Conservation (phyloP, 1,140 invertebrate genomes). For the Myzus persicae region DNA sequence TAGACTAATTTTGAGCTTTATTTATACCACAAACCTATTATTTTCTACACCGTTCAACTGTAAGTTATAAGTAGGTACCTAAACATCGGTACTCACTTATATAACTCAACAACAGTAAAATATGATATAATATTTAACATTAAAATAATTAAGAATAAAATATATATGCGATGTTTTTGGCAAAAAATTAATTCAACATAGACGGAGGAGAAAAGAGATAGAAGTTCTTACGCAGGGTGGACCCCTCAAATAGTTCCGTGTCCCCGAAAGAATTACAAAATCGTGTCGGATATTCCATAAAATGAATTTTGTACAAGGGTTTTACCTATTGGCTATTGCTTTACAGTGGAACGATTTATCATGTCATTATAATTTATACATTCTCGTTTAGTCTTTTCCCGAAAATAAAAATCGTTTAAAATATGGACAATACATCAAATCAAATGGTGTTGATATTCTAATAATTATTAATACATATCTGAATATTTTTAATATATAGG, state of each 20-base stretch:
- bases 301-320: background rate
- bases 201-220: too few species aligned
- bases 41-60: background rate
- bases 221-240: too few species aligned
- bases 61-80: background rate
- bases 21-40: background rate
- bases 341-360: background rate
- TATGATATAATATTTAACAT: too few species aligned
- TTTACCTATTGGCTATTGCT: background rate
- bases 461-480: background rate
- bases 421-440: background rate
- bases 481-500: background rate
- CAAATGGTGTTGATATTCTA: background rate
- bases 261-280: background rate
- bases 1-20: background rate
- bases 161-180: too few species aligned
- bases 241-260: background rate
- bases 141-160: too few species aligned
- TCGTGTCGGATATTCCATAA: background rate
- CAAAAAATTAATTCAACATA: too few species aligned
- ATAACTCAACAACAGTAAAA: background rate
- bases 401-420: background rate
- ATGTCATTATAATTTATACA: background rate
- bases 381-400: background rate
- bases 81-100: background rate